phyloP scores from a whole-genome alignment of 2,797 vertebrate species.

The Lacerta agilis region DNA sequence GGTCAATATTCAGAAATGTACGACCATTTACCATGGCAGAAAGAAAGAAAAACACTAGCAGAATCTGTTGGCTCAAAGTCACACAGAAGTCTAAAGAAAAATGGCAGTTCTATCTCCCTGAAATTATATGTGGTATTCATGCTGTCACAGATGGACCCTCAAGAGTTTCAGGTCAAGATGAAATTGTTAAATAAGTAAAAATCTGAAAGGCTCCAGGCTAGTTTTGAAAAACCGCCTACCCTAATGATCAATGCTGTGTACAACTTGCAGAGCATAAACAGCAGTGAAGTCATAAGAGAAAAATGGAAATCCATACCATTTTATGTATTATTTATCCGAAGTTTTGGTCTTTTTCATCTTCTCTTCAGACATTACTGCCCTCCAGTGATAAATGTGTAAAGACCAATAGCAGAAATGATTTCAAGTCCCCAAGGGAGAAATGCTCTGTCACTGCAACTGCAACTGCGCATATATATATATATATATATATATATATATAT shows the following conservation, averaged over 20 bases:
- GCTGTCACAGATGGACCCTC: not conserved
- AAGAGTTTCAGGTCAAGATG: conserved; percentile 1
- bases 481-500: accelerated
- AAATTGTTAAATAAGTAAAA: conserved; percentile 28
- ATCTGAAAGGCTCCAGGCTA: not conserved
- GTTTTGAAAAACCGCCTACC: not conserved
- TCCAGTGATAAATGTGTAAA: conserved; percentile 59
- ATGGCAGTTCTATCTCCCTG: not conserved
- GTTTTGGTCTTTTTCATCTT: conserved; percentile 27
- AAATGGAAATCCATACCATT: conserved; percentile 16
- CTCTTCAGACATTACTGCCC: conserved; percentile 57
- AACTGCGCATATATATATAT: not conserved
- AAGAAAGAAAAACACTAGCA: not conserved
- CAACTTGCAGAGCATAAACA: not conserved
- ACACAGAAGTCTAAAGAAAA: not conserved
- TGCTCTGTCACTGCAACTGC: not conserved
- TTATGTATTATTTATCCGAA: not conserved
- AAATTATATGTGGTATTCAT: not conserved
- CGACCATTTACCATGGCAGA: not conserved
- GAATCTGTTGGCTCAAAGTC: not conserved
- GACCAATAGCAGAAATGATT: conserved; percentile 22
- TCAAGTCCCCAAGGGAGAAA: not conserved
- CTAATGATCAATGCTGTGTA: conserved; percentile 27
- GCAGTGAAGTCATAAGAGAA: not conserved
- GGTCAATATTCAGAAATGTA: not conserved